phyloP scores from a whole-genome alignment of 2,888 invertebrate genomes.

The Drosophila falleni region DNA sequence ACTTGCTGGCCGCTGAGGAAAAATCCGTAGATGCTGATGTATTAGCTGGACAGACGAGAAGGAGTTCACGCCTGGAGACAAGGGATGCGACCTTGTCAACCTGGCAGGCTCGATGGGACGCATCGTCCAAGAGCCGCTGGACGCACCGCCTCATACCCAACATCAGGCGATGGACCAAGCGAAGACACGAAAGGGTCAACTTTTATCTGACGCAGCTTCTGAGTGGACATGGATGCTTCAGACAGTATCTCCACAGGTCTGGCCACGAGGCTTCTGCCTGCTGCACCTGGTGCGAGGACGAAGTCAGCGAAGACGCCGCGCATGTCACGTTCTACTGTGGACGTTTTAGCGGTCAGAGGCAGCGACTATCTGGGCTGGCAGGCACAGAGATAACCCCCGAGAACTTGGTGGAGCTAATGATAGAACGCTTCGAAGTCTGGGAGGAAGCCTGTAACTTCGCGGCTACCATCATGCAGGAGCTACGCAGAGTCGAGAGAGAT shows the following conservation, averaged over 20 bases:
- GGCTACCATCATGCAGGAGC: background rate
- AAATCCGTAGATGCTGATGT: background rate
- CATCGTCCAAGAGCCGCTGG: background rate
- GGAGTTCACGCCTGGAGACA: background rate
- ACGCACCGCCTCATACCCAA: background rate
- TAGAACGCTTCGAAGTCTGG: background rate
- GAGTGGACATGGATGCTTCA: too few relatives aligned
- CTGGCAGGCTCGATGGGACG: background rate
- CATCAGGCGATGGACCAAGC: background rate
- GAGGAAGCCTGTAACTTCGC: background rate
- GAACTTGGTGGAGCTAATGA: background rate
- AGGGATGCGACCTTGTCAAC: background rate
- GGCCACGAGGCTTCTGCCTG: too few relatives aligned
- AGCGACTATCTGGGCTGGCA: background rate
- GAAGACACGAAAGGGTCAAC: background rate
- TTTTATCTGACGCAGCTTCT: background rate
- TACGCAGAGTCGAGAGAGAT: background rate
- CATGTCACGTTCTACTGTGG: too few relatives aligned
- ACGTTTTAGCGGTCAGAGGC: too few relatives aligned
- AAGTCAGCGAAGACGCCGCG: too few relatives aligned
- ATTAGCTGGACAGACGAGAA: background rate
- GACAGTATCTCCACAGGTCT: too few relatives aligned
- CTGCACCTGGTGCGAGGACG: too few relatives aligned
- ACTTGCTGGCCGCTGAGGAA: too few relatives aligned
- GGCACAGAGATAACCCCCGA: background rate